Evolutionary conservation across 2,888 invertebrate genomes (phyloP), one percentile per base, ranked within the genome.

Genomic region (Hyles lineata): DNA sequence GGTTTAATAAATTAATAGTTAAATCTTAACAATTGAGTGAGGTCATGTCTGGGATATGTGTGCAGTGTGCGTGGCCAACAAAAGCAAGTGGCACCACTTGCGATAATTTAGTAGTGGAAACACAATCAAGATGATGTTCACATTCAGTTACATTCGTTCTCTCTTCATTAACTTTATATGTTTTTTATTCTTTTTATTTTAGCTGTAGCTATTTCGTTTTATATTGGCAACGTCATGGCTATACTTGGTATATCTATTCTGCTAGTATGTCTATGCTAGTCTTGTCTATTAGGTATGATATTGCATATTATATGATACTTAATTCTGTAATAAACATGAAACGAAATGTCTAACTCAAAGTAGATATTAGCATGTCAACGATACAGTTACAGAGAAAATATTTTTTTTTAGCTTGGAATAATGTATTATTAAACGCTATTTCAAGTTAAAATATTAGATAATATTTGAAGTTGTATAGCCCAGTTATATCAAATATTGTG

Each of bases 31-130:
- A 59, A 74, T 79, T 82, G 78, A 76, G 78, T 74, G 63, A 81
- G 80, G 81, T 80, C 78, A 78, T 76, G 80, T 77, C 74, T 74
- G 75, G 76, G 72, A 43, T 72, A 59, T 73, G 74, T 70, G 75
- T 73, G 70, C 67, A 74, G 74, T 70, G 74, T 73, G 70, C 67
- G 74, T 74, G 75, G 75, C 74, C 81, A 82, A 81, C 76, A 80
- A 77, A 77, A 77, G 72, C 73, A 69, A 73, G 76, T 78, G 74
- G 73, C 15, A 17, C 76, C 80, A 83, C 82, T 85, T 78, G 50
- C 82, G 80, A 83, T 83, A 82, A 83, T 77, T 78, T 76, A 74
- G 59, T 77, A 73, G 77, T 60, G 72, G 61, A 70, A 61, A 29
- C 71, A 75, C 75, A 76, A 76, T 77, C 74, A 75, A 69, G 67